Percentiles rank a stretch among this genome's conserved stretches.
Evolutionary conservation across 2,113 vertebrate genomes (phyloP).

Genomic region (Eidolon helvum): DNA sequence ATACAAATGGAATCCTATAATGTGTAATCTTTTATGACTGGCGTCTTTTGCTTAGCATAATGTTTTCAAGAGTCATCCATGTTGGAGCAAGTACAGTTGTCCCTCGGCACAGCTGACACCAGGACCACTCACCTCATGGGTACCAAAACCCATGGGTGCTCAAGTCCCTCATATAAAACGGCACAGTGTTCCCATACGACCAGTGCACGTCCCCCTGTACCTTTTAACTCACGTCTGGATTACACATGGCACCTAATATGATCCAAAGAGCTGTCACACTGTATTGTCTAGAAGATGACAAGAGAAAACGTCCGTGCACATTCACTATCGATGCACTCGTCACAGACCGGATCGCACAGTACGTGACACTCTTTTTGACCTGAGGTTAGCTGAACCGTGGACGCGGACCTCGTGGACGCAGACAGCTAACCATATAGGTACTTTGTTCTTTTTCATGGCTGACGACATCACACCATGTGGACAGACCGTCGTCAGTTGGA

Average conservation of each 20-base stretch:
- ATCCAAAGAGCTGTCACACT: not conserved
- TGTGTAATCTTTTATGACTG: not conserved
- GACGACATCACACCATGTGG: not conserved
- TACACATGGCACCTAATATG: not conserved
- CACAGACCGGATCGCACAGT: not conserved
- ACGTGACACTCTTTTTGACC: too few species aligned
- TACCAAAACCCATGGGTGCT: not conserved
- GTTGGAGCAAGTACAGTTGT: not conserved
- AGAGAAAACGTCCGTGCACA: not conserved
- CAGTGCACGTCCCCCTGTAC: not conserved
- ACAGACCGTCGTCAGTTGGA: not conserved
- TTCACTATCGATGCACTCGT: not conserved
- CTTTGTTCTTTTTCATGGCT: not conserved
- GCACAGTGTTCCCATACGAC: not conserved
- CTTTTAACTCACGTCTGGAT: not conserved
- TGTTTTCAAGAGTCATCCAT: not conserved
- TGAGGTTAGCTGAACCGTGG: not conserved
- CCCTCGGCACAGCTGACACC: too few species aligned
- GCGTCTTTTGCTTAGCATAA: not conserved
- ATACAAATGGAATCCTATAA: not conserved
- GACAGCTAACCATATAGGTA: not conserved
- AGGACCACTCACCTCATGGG: not conserved
- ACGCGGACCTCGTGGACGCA: not conserved
- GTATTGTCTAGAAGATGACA: not conserved
- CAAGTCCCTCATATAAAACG: not conserved